Conservation (phyloP, 2,888 invertebrate species). For the Alcis repandata region DNA sequence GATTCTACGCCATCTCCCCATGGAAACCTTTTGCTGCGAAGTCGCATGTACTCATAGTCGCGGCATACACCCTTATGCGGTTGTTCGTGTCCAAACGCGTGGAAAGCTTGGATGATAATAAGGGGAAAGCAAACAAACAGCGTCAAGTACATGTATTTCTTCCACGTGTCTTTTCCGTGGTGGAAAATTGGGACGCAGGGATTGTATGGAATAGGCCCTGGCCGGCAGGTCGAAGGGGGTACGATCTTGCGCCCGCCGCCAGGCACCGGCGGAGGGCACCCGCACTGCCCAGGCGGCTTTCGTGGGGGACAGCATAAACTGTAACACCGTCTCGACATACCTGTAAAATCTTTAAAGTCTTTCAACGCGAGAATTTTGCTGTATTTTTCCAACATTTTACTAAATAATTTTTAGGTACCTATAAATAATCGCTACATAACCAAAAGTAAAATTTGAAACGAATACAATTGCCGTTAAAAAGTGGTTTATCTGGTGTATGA, state of each 20-base stretch:
- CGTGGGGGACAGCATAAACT: constrained; percentile 64
- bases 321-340: constrained; percentile 44
- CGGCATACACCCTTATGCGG: constrained; percentile 59
- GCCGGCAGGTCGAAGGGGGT: constrained; percentile 63
- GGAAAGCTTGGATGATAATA: constrained; percentile 63
- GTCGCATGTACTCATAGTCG: constrained; percentile 91
- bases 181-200: constrained; percentile 68
- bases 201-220: constrained; percentile 60
- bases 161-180: constrained; percentile 65
- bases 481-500: background rate
- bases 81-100: constrained; percentile 42
- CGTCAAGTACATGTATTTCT: constrained; percentile 65
- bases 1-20: constrained; percentile 95
- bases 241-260: constrained; percentile 60
- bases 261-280: constrained; percentile 56
- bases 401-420: background rate
- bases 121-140: constrained; percentile 69
- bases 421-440: constrained; percentile 1
- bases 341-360: background rate
- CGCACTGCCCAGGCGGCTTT: constrained; percentile 56
- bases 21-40: constrained; percentile 94
- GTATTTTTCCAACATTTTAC: background rate
- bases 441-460: background rate
- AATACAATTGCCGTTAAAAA: too few relatives aligned
- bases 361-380: constrained; percentile 3